These are phyloP conservation scores for Varanus komodoensis DNA, from an alignment of 2,113 vertebrate genomes.

Conservation along the genomic window DNA sequence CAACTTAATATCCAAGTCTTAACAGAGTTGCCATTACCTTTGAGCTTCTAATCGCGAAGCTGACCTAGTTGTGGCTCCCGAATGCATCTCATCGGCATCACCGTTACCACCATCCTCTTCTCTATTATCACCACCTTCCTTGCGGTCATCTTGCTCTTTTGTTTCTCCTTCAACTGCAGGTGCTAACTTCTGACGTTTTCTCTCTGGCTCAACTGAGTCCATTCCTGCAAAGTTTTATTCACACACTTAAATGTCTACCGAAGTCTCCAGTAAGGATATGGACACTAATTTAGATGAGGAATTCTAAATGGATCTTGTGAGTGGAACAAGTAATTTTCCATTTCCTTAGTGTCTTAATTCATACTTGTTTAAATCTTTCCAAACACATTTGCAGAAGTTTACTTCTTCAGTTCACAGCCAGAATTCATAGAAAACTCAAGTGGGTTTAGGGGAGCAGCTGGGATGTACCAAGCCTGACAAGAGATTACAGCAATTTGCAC, in stretches of 20 bases:
- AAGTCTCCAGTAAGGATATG: conserved; percentile 53
- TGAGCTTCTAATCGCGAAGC: conserved; percentile 90
- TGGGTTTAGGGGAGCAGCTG: conserved; percentile 75
- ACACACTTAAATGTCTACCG: conserved; percentile 63
- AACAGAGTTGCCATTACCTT: conserved; percentile 76
- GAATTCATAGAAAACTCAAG: conserved; percentile 70
- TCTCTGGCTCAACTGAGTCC: conserved; percentile 78
- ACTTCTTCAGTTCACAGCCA: conserved; percentile 75
- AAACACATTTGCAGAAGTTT: conserved; percentile 77
- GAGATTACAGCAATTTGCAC: conserved; percentile 77
- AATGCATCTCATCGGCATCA: conserved; percentile 70
- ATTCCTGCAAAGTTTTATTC: conserved; percentile 66
- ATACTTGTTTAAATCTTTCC: conserved; percentile 79
- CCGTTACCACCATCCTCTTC: conserved; percentile 67
- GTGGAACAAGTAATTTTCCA: conserved; percentile 73
- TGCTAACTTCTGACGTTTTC: conserved; percentile 80
- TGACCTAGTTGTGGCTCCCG: conserved; percentile 86
- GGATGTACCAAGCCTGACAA: conserved; percentile 78
- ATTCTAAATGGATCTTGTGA: conserved; percentile 60
- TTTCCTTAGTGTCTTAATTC: conserved; percentile 74
- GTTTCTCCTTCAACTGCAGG: conserved; percentile 73
- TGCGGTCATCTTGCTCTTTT: conserved; percentile 78
- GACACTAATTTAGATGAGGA: conserved; percentile 50
- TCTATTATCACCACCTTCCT: conserved; percentile 79
- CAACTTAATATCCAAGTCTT: background rate